Conservation (phyloP, 2,113 vertebrate genomes). For the Canis aureus region DNA sequence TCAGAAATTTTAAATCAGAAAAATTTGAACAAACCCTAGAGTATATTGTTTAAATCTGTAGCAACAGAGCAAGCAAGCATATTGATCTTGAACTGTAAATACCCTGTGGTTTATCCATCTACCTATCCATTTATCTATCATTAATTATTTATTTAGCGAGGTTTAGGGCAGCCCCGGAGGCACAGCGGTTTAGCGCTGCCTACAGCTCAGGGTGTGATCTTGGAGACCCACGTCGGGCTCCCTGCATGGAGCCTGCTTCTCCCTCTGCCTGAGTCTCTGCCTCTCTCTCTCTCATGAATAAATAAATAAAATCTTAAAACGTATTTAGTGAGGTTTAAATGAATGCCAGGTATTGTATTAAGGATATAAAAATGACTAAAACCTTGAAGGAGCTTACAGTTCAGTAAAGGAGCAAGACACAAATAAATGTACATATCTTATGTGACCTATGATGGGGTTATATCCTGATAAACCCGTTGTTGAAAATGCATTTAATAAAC, state of each 20-base stretch:
- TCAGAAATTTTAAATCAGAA: not conserved
- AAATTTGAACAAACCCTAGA: not conserved
- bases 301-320: not conserved
- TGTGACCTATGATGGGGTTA: not conserved
- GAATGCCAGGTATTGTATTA: not conserved
- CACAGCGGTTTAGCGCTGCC: no score
- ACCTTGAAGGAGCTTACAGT: not conserved
- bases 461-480: not conserved
- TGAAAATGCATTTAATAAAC: not conserved
- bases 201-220: no score
- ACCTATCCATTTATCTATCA: not conserved
- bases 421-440: not conserved
- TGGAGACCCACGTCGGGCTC: no score
- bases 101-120: not conserved
- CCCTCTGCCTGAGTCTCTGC: no score
- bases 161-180: not conserved
- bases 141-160: not conserved
- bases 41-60: not conserved
- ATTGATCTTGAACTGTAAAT: not conserved
- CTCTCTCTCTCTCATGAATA: no score
- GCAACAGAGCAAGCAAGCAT: not conserved
- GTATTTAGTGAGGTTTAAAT: slow-evolving; percentile 1
- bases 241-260: no score
- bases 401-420: slow-evolving; percentile 18
- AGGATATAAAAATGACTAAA: not conserved